A percentile compares a stretch with the other conserved stretches of the same genome.
Conservation (phyloP, 2,888 invertebrate genomes). For the Drosophila meridiana region DNA sequence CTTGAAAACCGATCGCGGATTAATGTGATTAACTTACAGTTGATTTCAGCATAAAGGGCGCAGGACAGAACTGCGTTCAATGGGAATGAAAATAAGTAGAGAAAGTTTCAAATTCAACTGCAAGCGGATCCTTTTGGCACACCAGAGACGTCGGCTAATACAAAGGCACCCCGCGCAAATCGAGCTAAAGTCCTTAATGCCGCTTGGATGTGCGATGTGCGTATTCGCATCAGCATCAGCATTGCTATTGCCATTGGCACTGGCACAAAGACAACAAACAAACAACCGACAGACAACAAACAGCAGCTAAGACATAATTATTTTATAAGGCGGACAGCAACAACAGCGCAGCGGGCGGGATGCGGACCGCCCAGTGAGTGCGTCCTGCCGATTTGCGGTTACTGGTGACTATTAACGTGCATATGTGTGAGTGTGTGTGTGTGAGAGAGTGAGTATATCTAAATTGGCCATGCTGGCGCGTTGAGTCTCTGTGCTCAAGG, state of each 20-base stretch:
- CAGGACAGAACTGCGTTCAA: constrained; percentile 37
- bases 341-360: constrained; percentile 61
- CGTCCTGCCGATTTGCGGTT: constrained; percentile 57
- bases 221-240: constrained; percentile 42
- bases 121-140: constrained; percentile 47
- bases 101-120: constrained; percentile 72
- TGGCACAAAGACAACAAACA: constrained; percentile 63
- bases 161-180: constrained; percentile 62
- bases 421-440: neutral
- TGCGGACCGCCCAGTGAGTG: constrained; percentile 71
- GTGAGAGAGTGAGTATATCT: constrained; percentile 42
- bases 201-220: constrained; percentile 73
- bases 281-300: constrained; percentile 64
- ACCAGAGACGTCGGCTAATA: constrained; percentile 26
- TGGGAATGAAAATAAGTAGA: constrained; percentile 38
- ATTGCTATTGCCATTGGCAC: constrained; percentile 26
- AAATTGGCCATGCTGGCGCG: constrained; percentile 71
- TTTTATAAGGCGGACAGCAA: constrained; percentile 73
- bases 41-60: constrained; percentile 69
- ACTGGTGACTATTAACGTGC: constrained; percentile 42
- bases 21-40: constrained; percentile 83
- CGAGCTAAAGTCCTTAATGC: constrained; percentile 81
- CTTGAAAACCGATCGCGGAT: constrained; percentile 81
- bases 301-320: constrained; percentile 79
- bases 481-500: constrained; percentile 44